Evolutionary conservation across 2,888 invertebrate genomes (phyloP), one percentile per base, ranked within the genome.

Genomic region (Bugulina stolonifera): DNA sequence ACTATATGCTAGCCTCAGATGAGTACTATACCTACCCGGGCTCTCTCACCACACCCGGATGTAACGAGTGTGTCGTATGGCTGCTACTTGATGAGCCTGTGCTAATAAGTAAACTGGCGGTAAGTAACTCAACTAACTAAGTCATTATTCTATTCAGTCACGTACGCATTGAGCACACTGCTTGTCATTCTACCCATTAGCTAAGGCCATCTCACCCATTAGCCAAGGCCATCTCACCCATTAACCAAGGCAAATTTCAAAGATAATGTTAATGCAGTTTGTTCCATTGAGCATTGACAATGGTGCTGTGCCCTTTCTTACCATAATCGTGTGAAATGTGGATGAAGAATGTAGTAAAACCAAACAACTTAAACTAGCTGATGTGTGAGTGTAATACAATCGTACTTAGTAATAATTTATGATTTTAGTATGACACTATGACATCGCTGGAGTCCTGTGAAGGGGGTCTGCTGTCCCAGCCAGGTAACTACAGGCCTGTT

Each of bases 11-110:
- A 25, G n/a, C 52, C 5, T 43, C 70, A 25, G 54, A 70, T 3
- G 25, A 70, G 18, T 70, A 35, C 70, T 70, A 27, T 25, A 70
- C 70, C 23, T 70, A 70, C 70, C 25, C 52, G 14, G 70, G 70
- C 35, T 70, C 70, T 25, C 52, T 70, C 35, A 70, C 70, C 14
- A 54, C 70, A 3, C 70, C 70, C n/a, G 72, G 92, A 94, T 76
- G 91, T 93, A 82, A 89, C 89, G 76, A 91, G 91, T 75, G 89
- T 89, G 80, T 90, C 90, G 58, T 90, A 89, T 77, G 89, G 89
- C 82, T 91, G 89, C 76, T 87, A 87, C 79, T 89, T 76, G 72
- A 74, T 75, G 25, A 73, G 73, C 71, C 79, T 77, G 18, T 64
- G 69, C 27, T 75, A 75, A 70, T 70, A 23, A 43, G 43, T 32